Evolutionary conservation across 92 coral and sea anemone genomes (phyloP).

Genomic region (Porites evermanni): DNA sequence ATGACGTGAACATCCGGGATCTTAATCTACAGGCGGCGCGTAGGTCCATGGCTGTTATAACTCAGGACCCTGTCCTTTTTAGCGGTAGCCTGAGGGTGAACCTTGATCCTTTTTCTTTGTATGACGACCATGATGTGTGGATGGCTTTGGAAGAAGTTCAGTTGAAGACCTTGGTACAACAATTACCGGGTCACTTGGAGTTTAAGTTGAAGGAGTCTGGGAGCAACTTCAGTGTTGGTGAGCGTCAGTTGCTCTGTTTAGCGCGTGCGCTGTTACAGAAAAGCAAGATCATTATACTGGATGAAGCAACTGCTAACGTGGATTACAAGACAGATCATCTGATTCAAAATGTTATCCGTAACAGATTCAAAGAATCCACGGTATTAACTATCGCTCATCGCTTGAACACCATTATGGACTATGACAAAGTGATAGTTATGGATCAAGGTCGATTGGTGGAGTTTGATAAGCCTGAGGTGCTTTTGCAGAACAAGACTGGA

Average conservation of each 20-base stretch:
- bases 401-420: constrained; percentile 41
- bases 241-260: constrained; percentile 61
- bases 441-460: constrained; percentile 34
- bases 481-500: constrained; percentile 6
- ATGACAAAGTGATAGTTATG: constrained; percentile 40
- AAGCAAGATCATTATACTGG: constrained; percentile 59
- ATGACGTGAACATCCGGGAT: constrained; percentile 25
- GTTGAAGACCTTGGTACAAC: constrained; percentile 44
- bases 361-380: constrained; percentile 36
- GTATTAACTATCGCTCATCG: constrained; percentile 41
- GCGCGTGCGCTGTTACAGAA: constrained; percentile 64
- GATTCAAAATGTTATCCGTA: constrained; percentile 35
- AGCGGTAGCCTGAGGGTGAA: constrained; percentile 48
- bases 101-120: constrained; percentile 42
- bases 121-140: constrained; percentile 45
- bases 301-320: constrained; percentile 72
- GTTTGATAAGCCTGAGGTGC: constrained; percentile 30
- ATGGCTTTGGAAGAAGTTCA: constrained; percentile 51
- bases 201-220: constrained; percentile 45
- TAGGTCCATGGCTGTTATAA: constrained; percentile 48
- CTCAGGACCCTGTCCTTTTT: constrained; percentile 69
- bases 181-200: constrained; percentile 48
- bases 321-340: constrained; percentile 40
- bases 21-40: constrained; percentile 54
- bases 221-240: constrained; percentile 63